Base-by-base conservation (phyloP, 2,888 invertebrate genomes). In the Amphiduros pacificus region DNA sequence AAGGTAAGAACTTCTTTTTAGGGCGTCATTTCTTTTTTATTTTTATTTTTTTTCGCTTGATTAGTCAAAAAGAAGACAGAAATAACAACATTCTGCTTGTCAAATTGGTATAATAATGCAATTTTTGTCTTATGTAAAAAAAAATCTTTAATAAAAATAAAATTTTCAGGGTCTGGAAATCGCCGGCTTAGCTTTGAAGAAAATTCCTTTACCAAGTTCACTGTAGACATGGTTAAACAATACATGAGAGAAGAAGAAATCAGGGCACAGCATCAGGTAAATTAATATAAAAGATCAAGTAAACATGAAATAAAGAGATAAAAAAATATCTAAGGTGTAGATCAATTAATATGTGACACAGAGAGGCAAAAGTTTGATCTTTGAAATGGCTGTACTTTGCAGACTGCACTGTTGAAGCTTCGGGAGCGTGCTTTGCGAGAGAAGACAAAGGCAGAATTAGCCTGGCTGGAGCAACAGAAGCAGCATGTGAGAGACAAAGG, bases 361-460 rank as follows among this genome's bases (percentile, higher is more conserved):
- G n/a, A n/a, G n/a, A n/a, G n/a, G n/a, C n/a, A n/a, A n/a, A n/a
- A n/a, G n/a, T n/a, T n/a, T n/a, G n/a, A 44, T 44, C 22, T 22
- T 44, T 44, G 6, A 6, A 11, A 44, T 44, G 20, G 22, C 22
- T 44, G n/a, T 44, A 9, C 17, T 36, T 11, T 64, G 2, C 84
- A 90, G 72, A 85, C 87, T 65, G 85, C 88, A 50, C 80, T 89
- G 48, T 84, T 90, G 51, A 88, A 88, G 77, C 86, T 89, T 58
- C 84, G 89, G 6, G 89, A 90, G 76, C 88, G 88, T 73, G 86
- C 88, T 0, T 77, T 90, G 58, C 84, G 88, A 41, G 89, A 90
- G 79, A 85, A 89, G 68, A 88, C 89, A 1, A 88, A 87, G 77
- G 86, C 87, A 1, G 88, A 89, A 79, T 80, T 89, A 66, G 85